Evolutionary conservation across 2,888 invertebrate genomes (phyloP).

Genomic region (Cenopis cana): DNA sequence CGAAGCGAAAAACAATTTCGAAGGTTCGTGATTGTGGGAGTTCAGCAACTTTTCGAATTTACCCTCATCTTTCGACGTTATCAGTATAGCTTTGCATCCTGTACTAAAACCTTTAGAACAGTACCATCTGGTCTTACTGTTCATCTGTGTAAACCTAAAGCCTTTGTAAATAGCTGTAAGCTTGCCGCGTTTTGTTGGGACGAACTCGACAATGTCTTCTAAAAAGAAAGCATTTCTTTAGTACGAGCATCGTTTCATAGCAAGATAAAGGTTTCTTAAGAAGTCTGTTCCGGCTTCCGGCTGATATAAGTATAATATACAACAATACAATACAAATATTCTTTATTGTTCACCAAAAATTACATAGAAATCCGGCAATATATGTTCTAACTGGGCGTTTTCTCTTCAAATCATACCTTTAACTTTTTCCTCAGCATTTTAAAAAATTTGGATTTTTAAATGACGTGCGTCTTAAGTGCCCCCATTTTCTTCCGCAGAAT

Average conservation of each 20-base stretch:
- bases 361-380: too few relatives aligned
- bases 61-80: conserved; percentile 7
- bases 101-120: conserved; percentile 47
- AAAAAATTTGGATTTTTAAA: too few relatives aligned
- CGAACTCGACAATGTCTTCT: conserved; percentile 29
- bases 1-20: conserved; percentile 8
- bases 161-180: conserved; percentile 48
- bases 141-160: conserved; percentile 51
- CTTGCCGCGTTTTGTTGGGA: conserved; percentile 29
- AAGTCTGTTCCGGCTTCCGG: too few relatives aligned
- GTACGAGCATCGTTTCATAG: background rate
- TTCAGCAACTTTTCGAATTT: conserved; percentile 13
- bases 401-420: background rate
- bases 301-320: too few relatives aligned
- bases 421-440: too few relatives aligned
- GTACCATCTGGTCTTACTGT: conserved; percentile 51
- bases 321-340: too few relatives aligned
- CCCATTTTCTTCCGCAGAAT: too few relatives aligned
- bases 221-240: background rate
- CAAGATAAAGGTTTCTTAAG: background rate
- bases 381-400: background rate
- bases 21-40: conserved; percentile 27
- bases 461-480: too few relatives aligned
- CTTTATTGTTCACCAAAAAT: too few relatives aligned
- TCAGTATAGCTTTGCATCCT: conserved; percentile 30